These are phyloP conservation scores for Eupsilia transversa DNA, from an alignment of 2,888 invertebrate species.

Conservation along the genomic window DNA sequence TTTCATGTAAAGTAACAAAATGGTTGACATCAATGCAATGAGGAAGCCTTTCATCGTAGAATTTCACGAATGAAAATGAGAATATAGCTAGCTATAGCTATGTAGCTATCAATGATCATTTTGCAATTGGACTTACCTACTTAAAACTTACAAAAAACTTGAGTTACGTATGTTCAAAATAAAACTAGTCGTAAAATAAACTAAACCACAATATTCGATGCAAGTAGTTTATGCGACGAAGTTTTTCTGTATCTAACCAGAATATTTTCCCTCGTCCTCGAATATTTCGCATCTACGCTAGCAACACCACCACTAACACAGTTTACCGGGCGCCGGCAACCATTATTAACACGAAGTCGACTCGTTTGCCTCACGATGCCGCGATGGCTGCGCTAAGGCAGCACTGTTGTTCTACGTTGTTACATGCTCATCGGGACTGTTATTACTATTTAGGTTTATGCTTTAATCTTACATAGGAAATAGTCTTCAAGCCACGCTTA, in stretches of 20 bases:
- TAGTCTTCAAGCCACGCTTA: neutral
- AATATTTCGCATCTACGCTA: neutral
- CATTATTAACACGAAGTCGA: slow-evolving; percentile 57
- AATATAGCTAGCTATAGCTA: no score
- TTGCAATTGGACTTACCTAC: no score
- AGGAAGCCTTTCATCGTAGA: no score
- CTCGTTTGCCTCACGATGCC: slow-evolving; percentile 28
- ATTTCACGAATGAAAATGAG: no score
- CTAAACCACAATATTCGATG: neutral
- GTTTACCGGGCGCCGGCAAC: slow-evolving; percentile 48
- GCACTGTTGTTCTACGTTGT: slow-evolving; percentile 17
- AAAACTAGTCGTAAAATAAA: no score
- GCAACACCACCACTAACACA: slow-evolving; percentile 43
- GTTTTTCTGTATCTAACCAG: neutral
- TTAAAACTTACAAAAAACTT: no score
- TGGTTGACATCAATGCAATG: no score
- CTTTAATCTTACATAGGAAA: neutral
- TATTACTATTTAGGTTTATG: slow-evolving; percentile 13
- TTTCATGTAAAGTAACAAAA: no score
- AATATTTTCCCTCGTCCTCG: neutral
- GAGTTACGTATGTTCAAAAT: no score
- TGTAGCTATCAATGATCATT: no score
- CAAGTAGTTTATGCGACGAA: neutral
- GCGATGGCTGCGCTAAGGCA: slow-evolving; percentile 25
- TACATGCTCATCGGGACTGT: neutral